Evolutionary conservation across 2,113 vertebrate species (phyloP), one percentile per base, ranked within the genome.

Genomic region (Ciconia maguari): DNA sequence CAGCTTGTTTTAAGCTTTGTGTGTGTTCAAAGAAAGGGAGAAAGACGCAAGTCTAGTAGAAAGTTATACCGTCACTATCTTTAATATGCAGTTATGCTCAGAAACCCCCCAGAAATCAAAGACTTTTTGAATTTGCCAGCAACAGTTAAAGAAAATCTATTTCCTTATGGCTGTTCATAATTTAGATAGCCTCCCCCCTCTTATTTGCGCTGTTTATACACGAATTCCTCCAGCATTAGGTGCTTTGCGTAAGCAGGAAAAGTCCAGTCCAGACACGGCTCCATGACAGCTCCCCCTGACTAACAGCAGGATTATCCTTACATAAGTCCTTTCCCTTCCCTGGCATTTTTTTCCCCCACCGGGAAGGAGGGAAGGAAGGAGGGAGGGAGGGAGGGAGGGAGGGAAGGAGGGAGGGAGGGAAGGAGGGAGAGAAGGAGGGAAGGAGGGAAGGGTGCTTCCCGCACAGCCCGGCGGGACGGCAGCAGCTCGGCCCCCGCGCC

Each of bases 201-300:
- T 74, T 55, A 51, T 48, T 90, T 69, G 89, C 78, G 27, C 84
- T 91, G 89, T 94, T 96, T 96, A 87, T 80, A 87, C 54, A 20
- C 1, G 54, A 97, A 97, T 96, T 96, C 96, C 96, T 96, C 17
- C 62, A 44, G 93, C 81, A 76, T 95, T 94, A 94, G 76, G 89
- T 2, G 14, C 85, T 89, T 89, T 75, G 82, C 81, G 91, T 84
- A 92, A 95, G 92, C 79, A 87, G 90, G 86, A 94, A 96, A 97
- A 78, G 93, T 93, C 84, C 87, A 72, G 78, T 90, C 74, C 77
- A 68, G 94, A 71, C 24, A 90, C 68, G 7, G 89, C 66, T 94
- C 92, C 78, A 34, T 52, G 92, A 83, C 52, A 93, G 93, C 49
- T 36, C 84, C 49, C 94, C 74, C 84, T 83, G 94, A 91, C 83